Base-by-base conservation (phyloP, 2,797 vertebrate genomes). In the Hippoglossus hippoglossus region DNA sequence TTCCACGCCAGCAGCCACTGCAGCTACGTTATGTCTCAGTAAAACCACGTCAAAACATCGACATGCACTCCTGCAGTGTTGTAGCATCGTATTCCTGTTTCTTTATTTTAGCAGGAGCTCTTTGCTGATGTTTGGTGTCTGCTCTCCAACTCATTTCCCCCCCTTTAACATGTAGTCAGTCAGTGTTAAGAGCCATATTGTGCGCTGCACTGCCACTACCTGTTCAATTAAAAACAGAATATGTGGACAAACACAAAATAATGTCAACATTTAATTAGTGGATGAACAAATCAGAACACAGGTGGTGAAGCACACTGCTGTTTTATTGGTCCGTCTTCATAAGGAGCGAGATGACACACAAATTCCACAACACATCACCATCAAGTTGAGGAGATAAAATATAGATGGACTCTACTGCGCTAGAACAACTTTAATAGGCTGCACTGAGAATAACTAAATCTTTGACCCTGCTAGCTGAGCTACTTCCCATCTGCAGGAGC, bases 1-100 rank as follows among this genome's bases (percentile, higher is more conserved):
- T 89, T 90, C 81, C 81, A 87, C 60, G 24, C 73, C 84, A 84
- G 79, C 67, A 86, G 85, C 75, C 71, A 67, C 71, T 82, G 67
- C 71, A 82, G 80, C 80, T 72, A 67, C 69, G 79, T 67, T 65
- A 65, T 86, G 78, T 80, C 74, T 85, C 71, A 58, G 71, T 18
- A 0, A 54, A 73, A 62, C 61, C 65, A 53, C 8, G 56, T 67
- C 47, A 68, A 64, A 85, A 59, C 63, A 55, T 74, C 75, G 24
- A 74, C 54, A 47, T 36, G 41, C 57, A n/a, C 28, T 63, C 41
- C 63, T 62, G 62, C 55, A 21, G 56, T 39, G 65, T 26, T 44
- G 28, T 3, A 50, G 53, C 54, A n/a, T 60, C 76, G 51, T 50
- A 63, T 70, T 62, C 41, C 57, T 24, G 58, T 55, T 44, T 52